These are phyloP conservation scores for Neoscelio sp. DNA, from an alignment of 2,888 invertebrate genomes.

Conservation along the genomic window DNA sequence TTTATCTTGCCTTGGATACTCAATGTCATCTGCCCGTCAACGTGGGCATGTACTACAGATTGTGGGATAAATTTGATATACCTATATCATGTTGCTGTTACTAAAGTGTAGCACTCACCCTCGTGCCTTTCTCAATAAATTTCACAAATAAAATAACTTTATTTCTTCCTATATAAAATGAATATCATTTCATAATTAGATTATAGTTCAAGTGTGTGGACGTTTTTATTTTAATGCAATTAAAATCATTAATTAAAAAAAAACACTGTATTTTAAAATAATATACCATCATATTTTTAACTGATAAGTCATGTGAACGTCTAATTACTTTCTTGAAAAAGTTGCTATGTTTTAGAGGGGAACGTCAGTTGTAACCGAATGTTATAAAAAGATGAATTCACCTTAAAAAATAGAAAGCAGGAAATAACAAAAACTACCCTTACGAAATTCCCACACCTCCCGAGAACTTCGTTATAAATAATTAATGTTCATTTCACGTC, in stretches of 20 bases:
- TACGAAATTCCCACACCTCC: slow-evolving; percentile 19
- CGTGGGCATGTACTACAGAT: slow-evolving; percentile 8
- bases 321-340: too few relatives aligned
- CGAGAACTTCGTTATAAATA: slow-evolving; percentile 21
- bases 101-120: neutral
- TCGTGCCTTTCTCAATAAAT: neutral
- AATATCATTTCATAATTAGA: too few relatives aligned
- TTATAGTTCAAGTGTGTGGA: too few relatives aligned
- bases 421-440: slow-evolving; percentile 4
- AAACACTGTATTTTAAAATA: too few relatives aligned
- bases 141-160: neutral
- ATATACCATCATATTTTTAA: too few relatives aligned
- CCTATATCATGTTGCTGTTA: slow-evolving; percentile 8
- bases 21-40: slow-evolving; percentile 10
- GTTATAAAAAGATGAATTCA: neutral
- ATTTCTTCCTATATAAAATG: neutral
- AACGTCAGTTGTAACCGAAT: neutral
- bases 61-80: slow-evolving; percentile 14
- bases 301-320: too few relatives aligned
- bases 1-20: slow-evolving; percentile 4
- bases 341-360: too few relatives aligned
- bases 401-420: neutral
- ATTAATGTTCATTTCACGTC: slow-evolving; percentile 25
- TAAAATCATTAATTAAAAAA: too few relatives aligned
- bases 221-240: too few relatives aligned